Evolutionary conservation across 1,140 invertebrate genomes (phyloP), one percentile per base, ranked within the genome.

Genomic region (Drosophila biarmipes): DNA sequence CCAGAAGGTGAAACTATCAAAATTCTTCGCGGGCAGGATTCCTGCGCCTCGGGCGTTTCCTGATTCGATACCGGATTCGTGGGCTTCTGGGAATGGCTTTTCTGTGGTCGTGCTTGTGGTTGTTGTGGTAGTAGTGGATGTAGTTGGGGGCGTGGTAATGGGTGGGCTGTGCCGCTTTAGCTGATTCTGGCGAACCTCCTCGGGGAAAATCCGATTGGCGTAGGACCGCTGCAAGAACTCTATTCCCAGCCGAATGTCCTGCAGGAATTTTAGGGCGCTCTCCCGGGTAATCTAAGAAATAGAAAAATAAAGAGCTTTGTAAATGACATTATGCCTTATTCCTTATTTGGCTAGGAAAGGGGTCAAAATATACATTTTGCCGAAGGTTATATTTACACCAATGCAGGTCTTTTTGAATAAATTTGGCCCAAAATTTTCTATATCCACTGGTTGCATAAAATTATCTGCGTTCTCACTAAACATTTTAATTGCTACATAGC

Each of bases 241-340:
- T 53, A 96, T 93, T 67, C 95, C 95, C 68, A 93, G 93, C 75
- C 95, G 95, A 46, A 96, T 95, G 69, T 96, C 95, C 90, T 96
- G 94, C 14, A 96, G 91, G 86, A 96, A 96, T 27, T 93, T 92
- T n/a, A 96, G 94, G 6, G 95, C 95, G 81, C 95, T 95, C 90
- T 95, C 94, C 48, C 95, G 93, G 2, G 93, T 93, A 93, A 96
- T 95, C 95, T 96, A 19, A 4, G 12, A 7, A 62, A 17, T 19
- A 12, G 6, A 11, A 12, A 15, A 5, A 24, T 3, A 5, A 3
- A 24, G 24, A 24, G 24, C 24, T 24, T 24, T 4, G 3, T 24
- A 24, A 24, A 24, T 24, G 5, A 5, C 4, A 21, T 21, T 21
- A n/a, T n/a, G n/a, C n/a, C n/a, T n/a, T n/a, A n/a, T n/a, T n/a